Percentiles rank a stretch among this genome's conserved stretches.
Evolutionary conservation across 2,113 vertebrate genomes (phyloP).

Genomic region (Scatophagus argus): DNA sequence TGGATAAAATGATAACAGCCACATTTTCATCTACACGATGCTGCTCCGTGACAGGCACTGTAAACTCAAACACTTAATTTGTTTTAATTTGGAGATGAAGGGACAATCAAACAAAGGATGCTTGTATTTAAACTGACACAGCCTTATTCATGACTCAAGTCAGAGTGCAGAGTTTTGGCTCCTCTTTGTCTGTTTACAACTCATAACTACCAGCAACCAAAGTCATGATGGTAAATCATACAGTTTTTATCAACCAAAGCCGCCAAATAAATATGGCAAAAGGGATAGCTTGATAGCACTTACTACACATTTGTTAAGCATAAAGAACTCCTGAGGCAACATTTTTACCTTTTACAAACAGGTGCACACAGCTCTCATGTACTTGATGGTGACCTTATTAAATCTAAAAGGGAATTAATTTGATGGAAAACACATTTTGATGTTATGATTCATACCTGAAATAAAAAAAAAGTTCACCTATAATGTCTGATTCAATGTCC

Average conservation of each 20-base stretch:
- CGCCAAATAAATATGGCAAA: not conserved
- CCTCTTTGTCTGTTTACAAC: not conserved
- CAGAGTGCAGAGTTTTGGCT: not conserved
- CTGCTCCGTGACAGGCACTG: conserved; percentile 23
- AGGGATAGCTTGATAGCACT: not conserved
- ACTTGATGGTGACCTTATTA: not conserved
- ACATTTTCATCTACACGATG: conserved; percentile 39
- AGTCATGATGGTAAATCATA: not conserved
- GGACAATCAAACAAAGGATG: conserved; percentile 51
- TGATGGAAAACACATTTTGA: not conserved
- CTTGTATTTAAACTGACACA: conserved; percentile 34
- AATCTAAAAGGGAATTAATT: not conserved
- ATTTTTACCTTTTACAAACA: not conserved
- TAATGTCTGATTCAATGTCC: too few species aligned
- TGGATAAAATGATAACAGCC: conserved; percentile 66
- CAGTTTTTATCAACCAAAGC: not conserved
- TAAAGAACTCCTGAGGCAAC: not conserved
- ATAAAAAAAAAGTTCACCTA: too few species aligned
- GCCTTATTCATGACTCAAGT: conserved; percentile 1
- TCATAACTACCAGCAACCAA: not conserved
- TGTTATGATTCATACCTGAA: not conserved
- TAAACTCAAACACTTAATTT: conserved; percentile 47
- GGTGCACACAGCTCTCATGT: not conserved
- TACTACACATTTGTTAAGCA: not conserved
- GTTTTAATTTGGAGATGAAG: conserved; percentile 43